phyloP scores from a whole-genome alignment of 2,888 invertebrate species.

The Drosophila anceps region DNA sequence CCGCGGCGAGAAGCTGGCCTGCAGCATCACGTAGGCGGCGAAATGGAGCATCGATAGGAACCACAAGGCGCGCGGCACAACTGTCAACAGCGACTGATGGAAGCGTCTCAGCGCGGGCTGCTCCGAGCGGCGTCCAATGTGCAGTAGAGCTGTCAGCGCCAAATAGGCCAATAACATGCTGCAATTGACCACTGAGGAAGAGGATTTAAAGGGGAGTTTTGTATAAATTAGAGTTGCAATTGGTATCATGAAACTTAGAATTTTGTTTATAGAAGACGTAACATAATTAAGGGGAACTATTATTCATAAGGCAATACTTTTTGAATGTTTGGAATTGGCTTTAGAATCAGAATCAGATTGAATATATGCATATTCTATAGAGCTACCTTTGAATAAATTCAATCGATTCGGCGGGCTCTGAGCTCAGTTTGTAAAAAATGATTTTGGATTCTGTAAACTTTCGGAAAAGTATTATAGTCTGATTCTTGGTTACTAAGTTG shows the following conservation, averaged over 20 bases:
- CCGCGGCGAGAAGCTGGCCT: slow-evolving; percentile 86
- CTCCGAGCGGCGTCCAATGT: slow-evolving; percentile 65
- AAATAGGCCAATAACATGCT: slow-evolving; percentile 65
- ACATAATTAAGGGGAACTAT: too few species aligned
- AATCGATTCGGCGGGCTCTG: too few species aligned
- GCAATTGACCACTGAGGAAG: slow-evolving; percentile 55
- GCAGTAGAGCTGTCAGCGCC: slow-evolving; percentile 60
- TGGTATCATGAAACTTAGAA: background rate
- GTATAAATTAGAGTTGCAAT: background rate
- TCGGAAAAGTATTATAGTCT: too few species aligned
- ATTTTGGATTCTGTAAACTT: too few species aligned
- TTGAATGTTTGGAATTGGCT: too few species aligned
- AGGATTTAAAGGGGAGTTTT: background rate
- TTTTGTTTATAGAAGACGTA: background rate
- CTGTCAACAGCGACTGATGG: slow-evolving; percentile 57
- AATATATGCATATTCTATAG: too few species aligned
- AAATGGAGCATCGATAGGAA: slow-evolving; percentile 88
- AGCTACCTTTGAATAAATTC: too few species aligned
- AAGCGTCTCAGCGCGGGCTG: slow-evolving; percentile 55
- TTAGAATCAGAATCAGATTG: too few species aligned
- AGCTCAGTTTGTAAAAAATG: too few species aligned
- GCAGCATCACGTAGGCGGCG: slow-evolving; percentile 88
- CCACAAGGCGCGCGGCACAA: slow-evolving; percentile 83
- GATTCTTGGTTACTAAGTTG: too few species aligned
- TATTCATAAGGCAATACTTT: too few species aligned